Percentiles rank a stretch among this genome's conserved stretches.
These are phyloP conservation scores for Drosophila eohydei DNA, from an alignment of 2,888 invertebrate species.

Conservation along the genomic window DNA sequence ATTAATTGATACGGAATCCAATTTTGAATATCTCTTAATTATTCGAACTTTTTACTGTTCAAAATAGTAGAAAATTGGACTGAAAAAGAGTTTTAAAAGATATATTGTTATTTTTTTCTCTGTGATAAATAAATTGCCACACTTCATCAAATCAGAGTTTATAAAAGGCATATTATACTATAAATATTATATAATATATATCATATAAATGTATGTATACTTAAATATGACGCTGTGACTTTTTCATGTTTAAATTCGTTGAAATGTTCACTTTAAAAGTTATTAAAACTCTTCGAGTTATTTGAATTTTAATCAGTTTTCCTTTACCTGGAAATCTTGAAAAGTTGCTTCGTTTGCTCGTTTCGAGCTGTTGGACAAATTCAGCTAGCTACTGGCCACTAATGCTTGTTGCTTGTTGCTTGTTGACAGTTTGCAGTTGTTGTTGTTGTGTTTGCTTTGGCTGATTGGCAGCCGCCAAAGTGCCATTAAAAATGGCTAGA, in stretches of 20 bases:
- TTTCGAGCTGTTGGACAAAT: constrained; percentile 1
- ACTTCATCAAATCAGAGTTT: too few relatives aligned
- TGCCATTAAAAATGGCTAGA: constrained; percentile 40
- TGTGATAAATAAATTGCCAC: too few relatives aligned
- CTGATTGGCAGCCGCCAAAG: constrained; percentile 72
- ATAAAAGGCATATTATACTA: too few relatives aligned
- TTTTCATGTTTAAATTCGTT: background rate
- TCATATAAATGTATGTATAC: too few relatives aligned
- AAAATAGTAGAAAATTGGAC: background rate
- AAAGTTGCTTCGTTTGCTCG: background rate
- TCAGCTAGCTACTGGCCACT: constrained; percentile 3
- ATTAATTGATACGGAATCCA: background rate
- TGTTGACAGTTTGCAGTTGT: constrained; percentile 67
- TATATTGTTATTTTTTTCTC: too few relatives aligned
- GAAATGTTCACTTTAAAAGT: background rate
- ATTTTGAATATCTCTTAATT: background rate
- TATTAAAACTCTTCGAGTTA: background rate
- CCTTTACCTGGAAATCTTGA: background rate
- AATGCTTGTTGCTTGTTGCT: constrained; percentile 16
- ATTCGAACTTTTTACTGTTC: background rate
- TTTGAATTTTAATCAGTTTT: background rate
- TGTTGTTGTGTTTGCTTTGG: constrained; percentile 12
- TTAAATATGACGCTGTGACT: too few relatives aligned
- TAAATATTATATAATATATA: too few relatives aligned
- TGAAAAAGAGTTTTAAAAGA: too few relatives aligned